Evolutionary conservation across 2,113 vertebrate species (phyloP), one percentile per base, ranked within the genome.

Genomic region (Pipra filicauda): DNA sequence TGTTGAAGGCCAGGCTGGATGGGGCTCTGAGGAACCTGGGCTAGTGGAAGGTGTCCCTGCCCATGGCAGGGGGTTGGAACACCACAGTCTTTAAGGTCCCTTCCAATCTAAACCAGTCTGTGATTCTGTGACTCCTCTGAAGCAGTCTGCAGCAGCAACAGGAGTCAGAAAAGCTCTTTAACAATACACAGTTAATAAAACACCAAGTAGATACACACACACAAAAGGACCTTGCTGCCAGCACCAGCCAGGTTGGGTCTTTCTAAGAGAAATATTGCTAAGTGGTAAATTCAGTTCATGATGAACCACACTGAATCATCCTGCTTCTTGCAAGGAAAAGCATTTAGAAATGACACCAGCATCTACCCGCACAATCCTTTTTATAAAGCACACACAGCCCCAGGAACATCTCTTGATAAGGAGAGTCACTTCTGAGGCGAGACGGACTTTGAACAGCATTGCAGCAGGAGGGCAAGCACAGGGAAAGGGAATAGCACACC

Each of bases 181-280:
- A 31, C 18, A 72, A 22, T 44, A 71, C 15, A 7, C 9, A 23
- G 52, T 26, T 21, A 65, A 48, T 37, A 52, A 26, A 92, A 72
- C 8, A 5, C 30, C 31, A 33, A 11, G 11, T 8, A 11, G 18
- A 10, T 41, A 64, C 15, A 20, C 0, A 2, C 1, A 0, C 10
- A 15, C 8, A 22, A 5, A 12, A 7, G 24, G 6, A 13, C n/a
- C 62, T 64, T 0, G 0, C 62, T 62, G 33, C 51, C 46, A 51
- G 18, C 17, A 52, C 28, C 4, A 15, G 65, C 14, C 27, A 31
- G 11, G 52, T 11, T 84, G 0, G n/a, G 52, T 24, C 17, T 12
- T n/a, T 65, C 8, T 23, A 49, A 43, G 23, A 85, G 27, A 11
- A 33, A 4, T 35, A 74, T 5, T 46, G 30, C 31, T 10, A 43